phyloP scores from a whole-genome alignment of 2,888 invertebrate genomes.

The Acrocyrtus sp. region DNA sequence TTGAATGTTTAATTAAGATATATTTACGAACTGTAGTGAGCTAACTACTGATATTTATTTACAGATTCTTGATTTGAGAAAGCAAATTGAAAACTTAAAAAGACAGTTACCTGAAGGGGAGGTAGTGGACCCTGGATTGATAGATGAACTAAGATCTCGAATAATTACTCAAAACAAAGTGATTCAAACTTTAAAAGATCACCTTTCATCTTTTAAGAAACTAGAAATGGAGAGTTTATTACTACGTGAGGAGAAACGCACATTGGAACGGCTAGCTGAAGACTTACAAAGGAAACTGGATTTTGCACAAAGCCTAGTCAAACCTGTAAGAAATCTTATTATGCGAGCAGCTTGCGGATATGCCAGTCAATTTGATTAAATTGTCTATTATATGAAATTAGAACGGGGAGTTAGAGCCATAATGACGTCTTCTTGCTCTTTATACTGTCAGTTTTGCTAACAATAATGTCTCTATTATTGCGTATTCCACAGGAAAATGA shows the following conservation, averaged over 20 bases:
- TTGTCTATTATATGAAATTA: background rate
- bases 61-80: constrained; percentile 26
- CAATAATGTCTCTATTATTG: background rate
- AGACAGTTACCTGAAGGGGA: constrained; percentile 27
- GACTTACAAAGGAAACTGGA: constrained; percentile 46
- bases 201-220: constrained; percentile 41
- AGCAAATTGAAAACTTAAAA: constrained; percentile 29
- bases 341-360: too few relatives aligned
- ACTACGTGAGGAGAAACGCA: constrained; percentile 46
- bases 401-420: background rate
- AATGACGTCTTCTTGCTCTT: background rate
- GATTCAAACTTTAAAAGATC: constrained; percentile 48
- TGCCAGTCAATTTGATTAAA: background rate
- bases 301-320: constrained; percentile 48
- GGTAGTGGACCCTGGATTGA: constrained; percentile 24
- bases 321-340: constrained; percentile 58
- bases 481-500: constrained; percentile 49
- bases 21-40: background rate
- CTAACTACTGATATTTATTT: constrained; percentile 3
- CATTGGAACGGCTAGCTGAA: constrained; percentile 44
- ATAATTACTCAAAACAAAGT: constrained; percentile 55
- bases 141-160: constrained; percentile 53
- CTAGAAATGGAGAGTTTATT: constrained; percentile 33
- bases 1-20: background rate
- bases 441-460: too few relatives aligned